Base-by-base conservation (phyloP, 2,888 invertebrate species). In the Brenthis hecate region DNA sequence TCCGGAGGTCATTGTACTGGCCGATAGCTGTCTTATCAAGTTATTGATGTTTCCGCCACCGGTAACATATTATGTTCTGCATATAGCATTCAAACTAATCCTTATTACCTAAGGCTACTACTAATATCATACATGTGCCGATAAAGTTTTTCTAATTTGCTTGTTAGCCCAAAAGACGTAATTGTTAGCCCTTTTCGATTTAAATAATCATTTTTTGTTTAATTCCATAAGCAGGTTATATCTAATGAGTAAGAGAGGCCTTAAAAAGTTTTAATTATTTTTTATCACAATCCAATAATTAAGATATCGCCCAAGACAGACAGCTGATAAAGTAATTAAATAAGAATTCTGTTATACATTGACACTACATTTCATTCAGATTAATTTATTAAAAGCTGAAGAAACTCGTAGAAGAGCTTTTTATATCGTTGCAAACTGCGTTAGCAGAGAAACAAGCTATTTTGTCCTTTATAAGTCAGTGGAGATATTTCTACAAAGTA, bases 1-100 rank as follows among this genome's bases (percentile, higher is more conserved):
- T 85, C 84, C 83, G 70, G 75, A 64, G 76, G 74, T 74, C 74
- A 76, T 61, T 71, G 70, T 63, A 70, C 75, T 69, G 50, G 47
- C 51, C 67, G 68, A 70, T 72, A 74, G 60, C 71, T 71, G 61
- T 66, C 57, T 70, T 68, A 68, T 32, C 73, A 72, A 56, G 70
- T 69, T 71, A 72, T 72, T 71, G 71, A 71, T 72, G 72, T 64
- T 66, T 73, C 70, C 70, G 68, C 65, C 50, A 51, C 53, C 23
- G 43, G 56, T 51, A 48, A 19, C n/a, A 60, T 43, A 43, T 43
- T 48, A 47, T 55, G 55, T 63, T 53, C 55, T 56, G 56, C 68
- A 53, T 60, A 60, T 60, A 60, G 60, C 11, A 43, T 43, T 43
- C 60, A 60, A 60, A 60, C n/a, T n/a, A 32, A 60, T 50, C 36